Evolutionary conservation across 2,113 vertebrate genomes (phyloP), one percentile per base, ranked within the genome.

Genomic region (Piaya cayana): DNA sequence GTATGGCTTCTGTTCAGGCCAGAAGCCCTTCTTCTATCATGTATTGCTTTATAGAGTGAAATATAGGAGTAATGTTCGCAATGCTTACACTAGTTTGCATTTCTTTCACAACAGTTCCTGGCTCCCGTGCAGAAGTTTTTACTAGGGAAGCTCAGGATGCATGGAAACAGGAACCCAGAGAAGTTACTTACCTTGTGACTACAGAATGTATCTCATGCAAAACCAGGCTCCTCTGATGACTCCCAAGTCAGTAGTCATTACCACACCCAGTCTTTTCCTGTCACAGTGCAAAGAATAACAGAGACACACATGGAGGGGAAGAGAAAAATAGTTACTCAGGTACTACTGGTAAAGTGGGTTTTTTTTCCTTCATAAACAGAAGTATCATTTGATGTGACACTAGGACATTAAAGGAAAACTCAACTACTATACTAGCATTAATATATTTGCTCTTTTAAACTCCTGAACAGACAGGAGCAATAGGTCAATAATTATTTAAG

Each of bases 231-330:
- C 79, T 55, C 71, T 67, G 80, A 93, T n/a, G 82, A 91, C 59
- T 95, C 59, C 39, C 85, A 63, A 90, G 79, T 86, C 93, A 47
- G 71, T 36, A 65, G 55, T 75, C 79, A 94, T 90, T 94, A 90
- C 88, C 92, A 92, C 93, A 75, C 90, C 93, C 88, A 80, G 1
- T 93, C 71, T 92, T 90, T 95, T 95, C 92, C 93, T 96, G 75
- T 93, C 82, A 49, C 3, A 5, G 34, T 85, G 43, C 67, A 67
- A 82, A 92, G 71, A 86, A 43, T 70, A 86, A 91, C 65, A 85
- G 74, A 32, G 62, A 92, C 76, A 88, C 47, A 77, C 64, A 56
- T 29, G 64, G 49, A 72, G 17, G 26, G 37, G 30, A 84, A 81
- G 56, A 89, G 63, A 53, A 62, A 79, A 95, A 91, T 11, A 85